phyloP scores from a whole-genome alignment of 2,888 invertebrate species.

The Molorchus minor region DNA sequence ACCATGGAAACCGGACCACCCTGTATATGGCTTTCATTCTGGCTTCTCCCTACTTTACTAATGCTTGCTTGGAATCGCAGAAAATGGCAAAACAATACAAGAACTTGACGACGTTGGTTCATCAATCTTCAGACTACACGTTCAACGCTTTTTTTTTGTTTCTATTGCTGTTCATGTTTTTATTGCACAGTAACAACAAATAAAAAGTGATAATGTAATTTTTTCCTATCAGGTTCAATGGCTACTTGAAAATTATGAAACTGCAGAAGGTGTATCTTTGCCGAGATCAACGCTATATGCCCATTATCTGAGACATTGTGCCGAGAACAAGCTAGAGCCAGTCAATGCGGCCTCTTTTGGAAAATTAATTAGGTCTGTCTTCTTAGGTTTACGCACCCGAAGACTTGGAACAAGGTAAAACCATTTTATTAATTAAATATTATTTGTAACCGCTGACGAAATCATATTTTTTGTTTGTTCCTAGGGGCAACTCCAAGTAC shows the following conservation, averaged over 20 bases:
- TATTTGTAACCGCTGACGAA: neutral
- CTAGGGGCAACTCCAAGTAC: constrained; percentile 96
- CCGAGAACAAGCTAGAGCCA: constrained; percentile 92
- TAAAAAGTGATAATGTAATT: too few relatives aligned
- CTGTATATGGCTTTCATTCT: too few relatives aligned
- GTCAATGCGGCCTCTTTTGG: constrained; percentile 99
- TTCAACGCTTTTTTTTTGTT: too few relatives aligned
- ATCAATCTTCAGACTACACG: too few relatives aligned
- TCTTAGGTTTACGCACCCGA: constrained; percentile 92
- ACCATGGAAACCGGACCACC: too few relatives aligned
- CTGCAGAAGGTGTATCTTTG: constrained; percentile 80
- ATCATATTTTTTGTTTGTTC: too few relatives aligned
- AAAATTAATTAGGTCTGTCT: constrained; percentile 97
- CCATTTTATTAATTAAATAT: neutral
- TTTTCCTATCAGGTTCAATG: constrained; percentile 93
- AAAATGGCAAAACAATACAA: too few relatives aligned
- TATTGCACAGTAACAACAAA: too few relatives aligned
- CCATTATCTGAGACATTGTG: constrained; percentile 96
- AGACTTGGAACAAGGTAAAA: constrained; percentile 88
- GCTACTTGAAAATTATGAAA: constrained; percentile 98
- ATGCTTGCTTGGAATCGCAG: too few relatives aligned
- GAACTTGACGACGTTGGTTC: too few relatives aligned
- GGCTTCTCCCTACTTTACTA: too few relatives aligned
- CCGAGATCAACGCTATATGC: constrained; percentile 96
- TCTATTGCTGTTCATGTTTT: too few relatives aligned